These are phyloP conservation scores for Deilephila elpenor DNA, from an alignment of 2,888 invertebrate species.

Conservation along the genomic window DNA sequence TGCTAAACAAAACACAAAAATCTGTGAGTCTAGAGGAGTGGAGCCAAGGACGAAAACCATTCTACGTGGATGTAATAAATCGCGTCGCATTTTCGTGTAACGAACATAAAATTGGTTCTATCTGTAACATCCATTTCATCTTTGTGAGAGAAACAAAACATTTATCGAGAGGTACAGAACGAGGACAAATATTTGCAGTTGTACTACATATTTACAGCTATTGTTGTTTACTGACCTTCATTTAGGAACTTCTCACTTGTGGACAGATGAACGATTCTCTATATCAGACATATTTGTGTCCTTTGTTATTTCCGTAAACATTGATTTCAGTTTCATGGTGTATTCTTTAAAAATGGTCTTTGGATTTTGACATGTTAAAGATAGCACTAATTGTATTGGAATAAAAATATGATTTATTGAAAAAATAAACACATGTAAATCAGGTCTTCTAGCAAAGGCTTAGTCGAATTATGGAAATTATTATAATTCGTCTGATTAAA, in stretches of 20 bases:
- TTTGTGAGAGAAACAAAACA: conserved; percentile 23
- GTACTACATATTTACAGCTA: conserved; percentile 2
- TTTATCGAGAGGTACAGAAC: conserved; percentile 20
- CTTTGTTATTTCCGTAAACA: neutral
- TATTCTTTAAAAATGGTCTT: too few relatives aligned
- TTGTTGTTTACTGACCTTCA: conserved; percentile 4
- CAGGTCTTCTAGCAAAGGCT: neutral
- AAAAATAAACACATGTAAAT: neutral
- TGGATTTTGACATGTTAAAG: too few relatives aligned
- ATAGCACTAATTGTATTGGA: too few relatives aligned
- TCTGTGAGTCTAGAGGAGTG: neutral
- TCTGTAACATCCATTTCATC: conserved; percentile 26
- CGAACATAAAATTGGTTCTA: conserved; percentile 26
- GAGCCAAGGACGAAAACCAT: conserved; percentile 10
- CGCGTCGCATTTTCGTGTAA: conserved; percentile 21
- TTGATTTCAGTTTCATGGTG: too few relatives aligned
- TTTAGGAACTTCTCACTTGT: conserved; percentile 11
- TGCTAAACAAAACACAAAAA: neutral
- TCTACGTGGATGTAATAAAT: conserved; percentile 17
- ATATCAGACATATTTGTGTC: neutral
- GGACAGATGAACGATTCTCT: neutral
- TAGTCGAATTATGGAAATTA: neutral
- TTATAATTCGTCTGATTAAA: neutral
- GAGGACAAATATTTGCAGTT: conserved; percentile 13
- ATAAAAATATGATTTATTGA: too few relatives aligned